These are phyloP conservation scores for Ormyrus nitidulus DNA, from an alignment of 2,888 invertebrate genomes.

Conservation along the genomic window DNA sequence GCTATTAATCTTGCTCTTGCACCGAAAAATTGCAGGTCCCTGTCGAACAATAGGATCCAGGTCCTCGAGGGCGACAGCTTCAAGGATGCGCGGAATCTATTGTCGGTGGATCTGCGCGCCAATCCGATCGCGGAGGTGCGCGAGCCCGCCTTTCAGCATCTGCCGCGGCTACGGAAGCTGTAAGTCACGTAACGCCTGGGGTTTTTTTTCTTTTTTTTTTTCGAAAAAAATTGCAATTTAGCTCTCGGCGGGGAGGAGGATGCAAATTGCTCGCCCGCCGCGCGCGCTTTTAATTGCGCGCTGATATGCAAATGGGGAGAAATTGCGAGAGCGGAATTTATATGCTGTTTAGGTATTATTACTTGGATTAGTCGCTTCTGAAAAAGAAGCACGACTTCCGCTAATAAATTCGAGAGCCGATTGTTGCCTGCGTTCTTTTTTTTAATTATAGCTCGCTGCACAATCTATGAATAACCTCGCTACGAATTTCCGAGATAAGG, in stretches of 20 bases:
- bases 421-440: too few relatives aligned
- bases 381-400: too few relatives aligned
- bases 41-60: conserved; percentile 89
- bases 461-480: too few relatives aligned
- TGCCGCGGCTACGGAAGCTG: conserved; percentile 88
- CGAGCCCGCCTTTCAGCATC: conserved; percentile 75
- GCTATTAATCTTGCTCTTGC: too few relatives aligned
- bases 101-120: conserved; percentile 87
- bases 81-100: conserved; percentile 82
- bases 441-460: too few relatives aligned
- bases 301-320: neutral
- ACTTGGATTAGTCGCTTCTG: neutral
- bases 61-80: conserved; percentile 84
- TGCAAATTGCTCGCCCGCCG: neutral
- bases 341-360: neutral
- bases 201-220: neutral
- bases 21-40: conserved; percentile 78
- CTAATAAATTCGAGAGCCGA: too few relatives aligned
- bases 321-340: neutral
- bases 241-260: neutral
- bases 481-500: too few relatives aligned
- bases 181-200: conserved; percentile 77
- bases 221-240: neutral
- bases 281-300: neutral
- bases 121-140: conserved; percentile 71